Percentiles rank a stretch among this genome's conserved stretches.
Evolutionary conservation across 1,140 invertebrate species (phyloP).

Genomic region (Drosophila murphyi): DNA sequence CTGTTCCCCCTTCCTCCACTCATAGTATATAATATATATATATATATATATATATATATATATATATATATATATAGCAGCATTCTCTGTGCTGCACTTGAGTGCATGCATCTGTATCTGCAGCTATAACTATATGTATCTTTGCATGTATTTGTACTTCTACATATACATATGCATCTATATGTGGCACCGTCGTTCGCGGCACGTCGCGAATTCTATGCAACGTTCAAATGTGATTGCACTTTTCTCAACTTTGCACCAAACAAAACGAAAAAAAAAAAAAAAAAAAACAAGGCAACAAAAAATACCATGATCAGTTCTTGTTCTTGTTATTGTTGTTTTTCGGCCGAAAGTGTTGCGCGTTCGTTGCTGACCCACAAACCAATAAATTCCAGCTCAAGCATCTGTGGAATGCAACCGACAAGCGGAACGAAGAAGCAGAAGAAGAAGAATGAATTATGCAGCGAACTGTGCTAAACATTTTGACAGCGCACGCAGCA

Average conservation of each 20-base stretch:
- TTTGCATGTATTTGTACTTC: slow-evolving; percentile 1
- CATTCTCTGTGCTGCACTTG: slow-evolving; percentile 52
- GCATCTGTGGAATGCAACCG: slow-evolving; percentile 69
- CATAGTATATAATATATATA: not conserved
- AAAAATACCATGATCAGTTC: slow-evolving; percentile 10
- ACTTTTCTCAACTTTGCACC: slow-evolving; percentile 54
- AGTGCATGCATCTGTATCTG: slow-evolving; percentile 43
- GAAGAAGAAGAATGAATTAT: slow-evolving; percentile 67
- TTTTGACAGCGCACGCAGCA: slow-evolving; percentile 71
- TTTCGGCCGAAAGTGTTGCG: slow-evolving; percentile 50
- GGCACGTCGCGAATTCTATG: slow-evolving; percentile 42
- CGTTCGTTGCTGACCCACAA: slow-evolving; percentile 66
- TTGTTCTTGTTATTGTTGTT: not conserved
- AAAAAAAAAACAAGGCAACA: slow-evolving; percentile 21
- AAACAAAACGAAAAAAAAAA: slow-evolving; percentile 25
- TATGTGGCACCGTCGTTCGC: slow-evolving; percentile 17
- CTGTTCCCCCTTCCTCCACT: not conserved
- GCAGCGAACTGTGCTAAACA: slow-evolving; percentile 67
- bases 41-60: not conserved
- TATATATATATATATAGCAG: slow-evolving; percentile 11
- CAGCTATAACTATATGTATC: slow-evolving; percentile 3
- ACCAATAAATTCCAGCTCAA: slow-evolving; percentile 75
- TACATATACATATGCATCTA: slow-evolving; percentile 19
- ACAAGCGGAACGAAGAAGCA: slow-evolving; percentile 3
- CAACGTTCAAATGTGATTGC: slow-evolving; percentile 55